Evolutionary conservation across 2,797 vertebrate genomes (phyloP).

Genomic region (Mormyrops boulengeri): DNA sequence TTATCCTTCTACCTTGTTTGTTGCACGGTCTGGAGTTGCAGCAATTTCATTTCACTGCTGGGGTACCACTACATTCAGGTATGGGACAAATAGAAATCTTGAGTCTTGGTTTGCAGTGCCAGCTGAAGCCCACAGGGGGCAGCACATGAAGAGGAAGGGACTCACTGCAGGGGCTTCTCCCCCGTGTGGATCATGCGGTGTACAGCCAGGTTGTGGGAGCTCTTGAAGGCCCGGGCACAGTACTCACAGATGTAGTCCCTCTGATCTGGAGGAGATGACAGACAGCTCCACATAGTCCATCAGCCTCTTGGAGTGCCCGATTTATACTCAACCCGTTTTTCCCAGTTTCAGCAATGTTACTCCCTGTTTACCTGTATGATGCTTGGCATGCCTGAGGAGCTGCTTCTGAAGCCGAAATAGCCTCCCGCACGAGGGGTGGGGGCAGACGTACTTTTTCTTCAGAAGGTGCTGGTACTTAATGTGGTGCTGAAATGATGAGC

Average conservation of each 20-base stretch:
- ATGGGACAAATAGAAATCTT: background rate
- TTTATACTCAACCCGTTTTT: no score
- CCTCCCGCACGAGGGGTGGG: conserved; percentile 89
- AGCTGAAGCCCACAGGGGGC: background rate
- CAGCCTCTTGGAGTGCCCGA: background rate
- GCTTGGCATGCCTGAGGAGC: conserved; percentile 91
- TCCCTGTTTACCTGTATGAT: conserved; percentile 67
- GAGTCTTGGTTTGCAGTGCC: background rate
- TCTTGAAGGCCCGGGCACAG: conserved; percentile 96
- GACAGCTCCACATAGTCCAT: background rate
- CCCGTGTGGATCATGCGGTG: conserved; percentile 98
- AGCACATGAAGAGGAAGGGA: conserved; percentile 32
- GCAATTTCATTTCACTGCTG: background rate
- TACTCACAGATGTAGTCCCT: conserved; percentile 98
- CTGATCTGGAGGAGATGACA: conserved; percentile 70
- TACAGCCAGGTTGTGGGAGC: conserved; percentile 94
- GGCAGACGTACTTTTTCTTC: conserved; percentile 97
- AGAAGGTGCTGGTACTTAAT: conserved; percentile 98
- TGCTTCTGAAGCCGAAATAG: conserved; percentile 96
- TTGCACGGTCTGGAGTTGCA: background rate
- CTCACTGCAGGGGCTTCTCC: conserved; percentile 96
- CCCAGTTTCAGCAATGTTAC: background rate
- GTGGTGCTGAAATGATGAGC: conserved; percentile 70
- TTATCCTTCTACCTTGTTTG: background rate
- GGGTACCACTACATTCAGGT: background rate